Evolutionary conservation across 2,797 vertebrate species (phyloP), one percentile per base, ranked within the genome.

Genomic region (Podarcis siculus): DNA sequence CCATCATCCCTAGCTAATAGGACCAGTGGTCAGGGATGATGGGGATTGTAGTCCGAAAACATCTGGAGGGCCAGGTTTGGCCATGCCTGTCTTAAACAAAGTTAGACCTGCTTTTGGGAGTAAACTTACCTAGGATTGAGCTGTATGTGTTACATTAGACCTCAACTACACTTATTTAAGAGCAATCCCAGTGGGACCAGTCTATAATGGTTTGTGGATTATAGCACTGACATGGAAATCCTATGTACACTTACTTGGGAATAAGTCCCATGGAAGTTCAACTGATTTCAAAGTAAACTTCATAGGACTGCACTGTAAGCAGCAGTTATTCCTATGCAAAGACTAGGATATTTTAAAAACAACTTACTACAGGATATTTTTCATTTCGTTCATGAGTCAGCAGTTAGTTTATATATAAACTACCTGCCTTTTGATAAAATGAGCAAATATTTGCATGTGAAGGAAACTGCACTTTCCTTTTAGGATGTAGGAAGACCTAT

Each of bases 401-500:
- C 82, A 61, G 39, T 0, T 30, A 27, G 73, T 85, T 86, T 58
- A 17, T 23, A 32, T 35, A 58, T 86, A 42, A 69, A 85, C 66
- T 79, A 25, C 84, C 91, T 89, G 85, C 61, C 86, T 37, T 82
- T 49, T 80, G 86, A 86, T 1, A 1, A 55, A 71, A 27, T 87
- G 35, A 39, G 91, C 27, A 85, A 91, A 86, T 4, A 0, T 0
- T 89, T 83, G 45, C 15, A 58, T 39, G 42, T 12, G 30, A 87
- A 91, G 15, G 66, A 87, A 91, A 8, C 19, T 7, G 79, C 58
- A 88, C 8, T 77, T 93, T 89, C 71, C 82, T 80, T 92, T 85
- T 75, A 89, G 73, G 25, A 84, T 79, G 79, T 45, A 58, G 86
- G 77, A 88, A 15, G 27, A 76, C 58, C 80, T 58, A 80, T 85